Evolutionary conservation across 2,797 vertebrate species (phyloP).

Genomic region (Tapirus indicus): DNA sequence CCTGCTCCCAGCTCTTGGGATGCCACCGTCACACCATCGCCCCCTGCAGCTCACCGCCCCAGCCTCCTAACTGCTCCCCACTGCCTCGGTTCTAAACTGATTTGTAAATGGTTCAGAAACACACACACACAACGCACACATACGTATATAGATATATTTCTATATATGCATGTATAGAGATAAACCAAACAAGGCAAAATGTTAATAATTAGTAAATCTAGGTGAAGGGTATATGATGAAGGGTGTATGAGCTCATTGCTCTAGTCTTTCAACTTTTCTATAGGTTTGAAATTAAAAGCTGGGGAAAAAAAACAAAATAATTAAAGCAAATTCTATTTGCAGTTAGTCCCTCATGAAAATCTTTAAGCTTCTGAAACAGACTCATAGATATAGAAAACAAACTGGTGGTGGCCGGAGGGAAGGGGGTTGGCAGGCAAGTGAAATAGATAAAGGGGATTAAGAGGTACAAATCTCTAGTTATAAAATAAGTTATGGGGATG

Average conservation of each 20-base stretch:
- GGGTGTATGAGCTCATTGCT: background rate
- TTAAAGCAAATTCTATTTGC: background rate
- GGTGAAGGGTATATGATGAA: background rate
- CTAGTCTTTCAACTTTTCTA: background rate
- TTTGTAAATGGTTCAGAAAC: background rate
- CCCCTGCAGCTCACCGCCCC: background rate
- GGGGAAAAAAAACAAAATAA: background rate
- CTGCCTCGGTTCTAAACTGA: slow-evolving; percentile 12
- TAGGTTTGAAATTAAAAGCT: background rate
- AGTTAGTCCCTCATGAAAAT: background rate
- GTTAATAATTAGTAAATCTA: background rate
- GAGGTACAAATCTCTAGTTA: too few relatives aligned
- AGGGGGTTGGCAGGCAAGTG: too few relatives aligned
- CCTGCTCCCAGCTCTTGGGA: background rate
- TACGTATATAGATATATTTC: background rate
- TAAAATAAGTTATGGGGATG: too few relatives aligned
- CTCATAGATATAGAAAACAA: too few relatives aligned
- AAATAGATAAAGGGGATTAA: too few relatives aligned
- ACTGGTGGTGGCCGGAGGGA: too few relatives aligned
- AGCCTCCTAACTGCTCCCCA: background rate
- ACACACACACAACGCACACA: background rate
- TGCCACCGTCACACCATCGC: background rate
- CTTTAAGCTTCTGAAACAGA: background rate
- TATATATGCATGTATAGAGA: background rate
- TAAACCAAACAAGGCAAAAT: background rate